Base-by-base conservation (phyloP, 2,888 invertebrate genomes). In the Brachycybe producta region DNA sequence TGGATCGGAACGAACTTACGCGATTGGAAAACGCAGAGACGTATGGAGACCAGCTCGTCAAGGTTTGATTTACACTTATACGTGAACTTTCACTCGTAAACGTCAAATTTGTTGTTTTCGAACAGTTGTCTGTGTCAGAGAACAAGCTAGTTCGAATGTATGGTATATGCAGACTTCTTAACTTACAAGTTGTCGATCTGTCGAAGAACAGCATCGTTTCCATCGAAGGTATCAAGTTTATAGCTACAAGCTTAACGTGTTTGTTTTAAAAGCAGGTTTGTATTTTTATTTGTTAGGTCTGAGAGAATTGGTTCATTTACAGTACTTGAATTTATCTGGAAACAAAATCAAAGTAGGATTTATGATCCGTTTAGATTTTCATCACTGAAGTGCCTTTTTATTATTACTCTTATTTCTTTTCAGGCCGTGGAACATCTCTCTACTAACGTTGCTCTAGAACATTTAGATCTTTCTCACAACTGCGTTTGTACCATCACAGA, bases 81-180 rank as follows among this genome's bases (percentile, higher is more conserved):
- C n/a, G n/a, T n/a, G n/a, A n/a, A n/a, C n/a, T n/a, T n/a, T n/a
- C n/a, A n/a, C n/a, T n/a, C n/a, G n/a, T n/a, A n/a, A n/a, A n/a
- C n/a, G n/a, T n/a, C 13, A 26, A 43, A 17, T n/a, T 24, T 51
- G 45, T 45, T 21, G 7, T 48, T 56, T 57, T 57, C 63, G 74
- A 71, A 47, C 67, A 91, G 90, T 70, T 91, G 43, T 87, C 88
- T 52, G 77, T 84, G 62, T 80, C 80, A 62, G 80, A 83, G 64
- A 92, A 92, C 68, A 82, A 84, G 62, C 68, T 91, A 46, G 70
- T 86, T 38, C 79, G 88, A 51, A 90, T 91, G 87, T 84, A 83
- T 65, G 84, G 85, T 51, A 80, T 91, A 27, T 80, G 83, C 54
- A 77, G 82, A 46, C 71, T 92, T 54, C 80, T 80, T 56, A 80